Conservation (phyloP, 2,797 vertebrate species). For the Pitangus sulphuratus region DNA sequence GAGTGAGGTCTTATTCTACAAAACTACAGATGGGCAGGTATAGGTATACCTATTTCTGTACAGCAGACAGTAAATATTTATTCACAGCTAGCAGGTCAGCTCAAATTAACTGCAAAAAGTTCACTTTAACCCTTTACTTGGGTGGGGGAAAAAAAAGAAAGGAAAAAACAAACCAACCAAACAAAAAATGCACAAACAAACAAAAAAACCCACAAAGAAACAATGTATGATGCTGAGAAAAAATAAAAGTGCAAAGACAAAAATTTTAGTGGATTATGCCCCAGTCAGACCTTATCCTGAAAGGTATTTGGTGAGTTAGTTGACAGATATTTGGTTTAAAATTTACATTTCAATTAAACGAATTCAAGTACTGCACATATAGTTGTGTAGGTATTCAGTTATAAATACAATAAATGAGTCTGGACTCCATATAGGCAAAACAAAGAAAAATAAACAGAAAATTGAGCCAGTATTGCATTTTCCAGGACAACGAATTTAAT, state of each 20-base stretch:
- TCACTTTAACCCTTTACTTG: slow-evolving; percentile 17
- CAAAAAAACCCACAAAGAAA: neutral
- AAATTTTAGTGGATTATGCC: neutral
- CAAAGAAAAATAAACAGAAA: neutral
- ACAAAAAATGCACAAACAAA: neutral
- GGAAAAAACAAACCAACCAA: too few species aligned
- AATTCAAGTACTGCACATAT: neutral
- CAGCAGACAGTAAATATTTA: slow-evolving; percentile 30
- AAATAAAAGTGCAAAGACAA: neutral
- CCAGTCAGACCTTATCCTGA: neutral
- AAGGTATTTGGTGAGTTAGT: neutral
- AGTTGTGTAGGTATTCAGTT: neutral
- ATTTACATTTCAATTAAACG: neutral
- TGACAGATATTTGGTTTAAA: neutral
- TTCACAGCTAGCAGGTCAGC: slow-evolving; percentile 13
- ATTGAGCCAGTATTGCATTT: neutral
- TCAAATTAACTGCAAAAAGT: slow-evolving; percentile 18
- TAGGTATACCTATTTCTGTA: neutral
- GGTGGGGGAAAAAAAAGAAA: neutral
- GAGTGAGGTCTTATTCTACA: neutral
- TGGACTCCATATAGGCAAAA: neutral
- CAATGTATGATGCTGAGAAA: neutral
- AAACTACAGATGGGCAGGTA: slow-evolving; percentile 13
- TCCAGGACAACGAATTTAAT: neutral
- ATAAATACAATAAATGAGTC: neutral